Evolutionary conservation across 92 coral and sea anemone genomes (phyloP).

Genomic region (Porites divaricata): DNA sequence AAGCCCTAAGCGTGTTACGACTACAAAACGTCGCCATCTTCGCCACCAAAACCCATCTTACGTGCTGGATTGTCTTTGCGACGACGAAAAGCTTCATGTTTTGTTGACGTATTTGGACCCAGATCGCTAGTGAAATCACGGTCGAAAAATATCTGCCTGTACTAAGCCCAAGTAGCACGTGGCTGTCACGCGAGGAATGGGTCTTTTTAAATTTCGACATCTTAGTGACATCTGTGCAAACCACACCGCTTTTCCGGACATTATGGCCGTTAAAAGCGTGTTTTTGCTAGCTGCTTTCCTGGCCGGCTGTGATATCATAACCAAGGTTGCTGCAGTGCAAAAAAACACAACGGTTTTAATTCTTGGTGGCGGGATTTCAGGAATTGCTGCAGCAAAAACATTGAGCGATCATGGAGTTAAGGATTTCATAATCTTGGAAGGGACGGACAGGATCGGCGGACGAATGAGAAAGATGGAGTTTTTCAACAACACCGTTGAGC

Average conservation of each 20-base stretch:
- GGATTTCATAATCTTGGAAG: conserved; percentile 82
- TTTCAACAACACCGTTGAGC: conserved; percentile 79
- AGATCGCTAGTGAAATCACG: neutral
- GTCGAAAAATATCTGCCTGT: neutral
- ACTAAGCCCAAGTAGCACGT: neutral
- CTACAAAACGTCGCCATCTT: conserved; percentile 3
- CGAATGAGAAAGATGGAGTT: conserved; percentile 69
- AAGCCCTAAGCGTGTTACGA: neutral
- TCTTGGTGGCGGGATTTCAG: conserved; percentile 87
- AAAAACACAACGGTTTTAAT: conserved; percentile 57
- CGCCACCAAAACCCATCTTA: neutral
- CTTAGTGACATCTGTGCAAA: too few relatives aligned
- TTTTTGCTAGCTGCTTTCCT: neutral
- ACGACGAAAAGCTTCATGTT: conserved; percentile 28
- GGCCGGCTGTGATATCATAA: neutral
- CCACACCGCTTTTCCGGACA: too few relatives aligned
- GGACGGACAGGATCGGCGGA: conserved; percentile 77
- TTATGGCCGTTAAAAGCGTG: neutral
- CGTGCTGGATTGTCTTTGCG: neutral
- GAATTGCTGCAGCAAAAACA: conserved; percentile 85
- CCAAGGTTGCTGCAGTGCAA: conserved; percentile 3
- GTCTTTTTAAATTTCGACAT: conserved; percentile 9
- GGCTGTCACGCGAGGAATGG: conserved; percentile 11
- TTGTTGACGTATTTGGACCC: conserved; percentile 25
- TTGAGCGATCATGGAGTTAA: conserved; percentile 69